These are phyloP conservation scores for Brachionus rubens DNA, from an alignment of 1,140 invertebrate genomes.

Conservation along the genomic window DNA sequence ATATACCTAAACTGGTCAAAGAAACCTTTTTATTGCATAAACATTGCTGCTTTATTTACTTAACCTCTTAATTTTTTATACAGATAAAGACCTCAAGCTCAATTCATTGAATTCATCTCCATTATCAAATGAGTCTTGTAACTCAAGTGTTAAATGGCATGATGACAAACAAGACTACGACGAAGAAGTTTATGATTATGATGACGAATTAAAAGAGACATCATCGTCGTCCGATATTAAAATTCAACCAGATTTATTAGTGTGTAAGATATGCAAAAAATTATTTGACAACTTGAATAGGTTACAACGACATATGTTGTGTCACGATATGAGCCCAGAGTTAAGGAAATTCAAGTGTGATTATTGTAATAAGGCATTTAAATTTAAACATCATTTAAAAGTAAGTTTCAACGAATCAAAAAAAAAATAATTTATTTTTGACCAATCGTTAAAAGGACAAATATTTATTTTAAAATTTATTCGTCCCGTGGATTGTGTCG, in stretches of 20 bases:
- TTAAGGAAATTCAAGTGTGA: conserved; percentile 95
- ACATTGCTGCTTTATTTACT: conserved; percentile 1
- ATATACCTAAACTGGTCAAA: conserved; percentile 13
- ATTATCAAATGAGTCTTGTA: not conserved
- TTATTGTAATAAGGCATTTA: conserved; percentile 97
- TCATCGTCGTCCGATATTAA: not conserved
- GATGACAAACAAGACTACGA: not conserved
- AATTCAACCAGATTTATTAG: not conserved
- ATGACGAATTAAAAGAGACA: not conserved
- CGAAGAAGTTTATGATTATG: not conserved
- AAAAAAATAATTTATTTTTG: not conserved
- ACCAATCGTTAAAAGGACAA: not conserved
- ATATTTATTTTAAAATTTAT: not conserved
- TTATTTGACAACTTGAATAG: conserved; percentile 93
- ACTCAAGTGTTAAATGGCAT: no score
- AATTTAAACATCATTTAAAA: conserved; percentile 96
- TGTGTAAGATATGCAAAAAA: conserved; percentile 89
- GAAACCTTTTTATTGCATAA: conserved; percentile 34
- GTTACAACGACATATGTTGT: conserved; percentile 93
- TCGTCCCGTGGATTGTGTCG: not conserved
- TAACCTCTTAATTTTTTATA: conserved; percentile 5
- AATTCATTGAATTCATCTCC: not conserved
- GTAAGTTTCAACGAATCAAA: conserved; percentile 42
- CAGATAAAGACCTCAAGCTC: conserved; percentile 10
- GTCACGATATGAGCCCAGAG: conserved; percentile 86